Evolutionary conservation across 2,113 vertebrate species (phyloP), one percentile per base, ranked within the genome.

Genomic region (Etheostoma cragini): DNA sequence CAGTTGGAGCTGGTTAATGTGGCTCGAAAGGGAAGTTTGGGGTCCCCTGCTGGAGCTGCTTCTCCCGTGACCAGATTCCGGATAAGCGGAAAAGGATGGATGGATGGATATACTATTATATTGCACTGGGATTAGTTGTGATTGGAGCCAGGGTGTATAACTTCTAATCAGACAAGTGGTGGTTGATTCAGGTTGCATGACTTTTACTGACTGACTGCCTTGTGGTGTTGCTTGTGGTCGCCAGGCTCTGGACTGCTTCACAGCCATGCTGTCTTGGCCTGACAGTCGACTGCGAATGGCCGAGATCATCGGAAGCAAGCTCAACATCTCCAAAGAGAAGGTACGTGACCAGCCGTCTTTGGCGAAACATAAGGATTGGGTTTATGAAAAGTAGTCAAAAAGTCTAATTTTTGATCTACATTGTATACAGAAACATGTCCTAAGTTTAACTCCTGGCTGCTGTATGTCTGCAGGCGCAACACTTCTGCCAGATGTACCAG

Each of bases 201-300:
- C 53, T 5, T 42, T 30, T 50, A 22, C 24, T 62, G 33, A 33
- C 7, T 45, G 24, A 46, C n/a, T 45, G 10, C 5, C 3, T 45
- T 61, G 10, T 61, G 0, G 1, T 65, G 30, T 22, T 17, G 6
- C 67, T 22, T 61, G 38, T 45, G 17, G 24, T 26, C 30, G 0
- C 45, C 84, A 99, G 98, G 98, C 98, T 62, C 88, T 99, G 19
- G 98, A 99, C 91, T 99, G 98, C 93, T 99, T 99, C 93, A 98
- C 98, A 75, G 97, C 96, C 80, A 98, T 99, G 97, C 86, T 98
- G 52, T 97, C 98, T 72, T 93, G 86, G 69, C 93, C 93, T 1
- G 93, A 89, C 17, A 96, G 83, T 85, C 96, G 96, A 63, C 92
- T 96, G 62, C 96, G 94, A 87, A 96, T 98, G 94, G 97, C 97